A percentile compares a stretch with the other conserved stretches of the same genome.
phyloP scores from a whole-genome alignment of 1,140 invertebrate genomes.

The Laupala kohalensis region DNA sequence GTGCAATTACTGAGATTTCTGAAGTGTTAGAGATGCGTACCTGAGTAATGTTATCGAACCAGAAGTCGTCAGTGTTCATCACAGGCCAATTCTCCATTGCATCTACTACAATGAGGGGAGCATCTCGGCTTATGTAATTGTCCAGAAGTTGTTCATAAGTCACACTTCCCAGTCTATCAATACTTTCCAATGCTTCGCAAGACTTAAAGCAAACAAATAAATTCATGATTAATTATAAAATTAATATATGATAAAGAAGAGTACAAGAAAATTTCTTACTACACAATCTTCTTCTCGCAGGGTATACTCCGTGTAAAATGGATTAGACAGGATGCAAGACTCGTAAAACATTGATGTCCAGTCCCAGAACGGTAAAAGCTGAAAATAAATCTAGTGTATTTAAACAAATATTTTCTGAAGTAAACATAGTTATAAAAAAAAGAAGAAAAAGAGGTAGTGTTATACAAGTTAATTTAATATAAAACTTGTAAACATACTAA shows the following conservation, averaged over 20 bases:
- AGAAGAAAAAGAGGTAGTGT: too few species aligned
- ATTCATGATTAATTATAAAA: conserved; percentile 10
- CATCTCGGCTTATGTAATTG: conserved; percentile 49
- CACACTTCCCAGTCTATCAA: conserved; percentile 47
- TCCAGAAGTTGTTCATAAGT: conserved; percentile 48
- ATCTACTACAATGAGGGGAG: conserved; percentile 58
- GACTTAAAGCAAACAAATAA: conserved; percentile 33
- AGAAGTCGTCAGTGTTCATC: conserved; percentile 46
- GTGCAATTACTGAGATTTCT: too few species aligned
- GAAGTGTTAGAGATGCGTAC: conserved; percentile 26
- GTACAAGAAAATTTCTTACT: conserved; percentile 25
- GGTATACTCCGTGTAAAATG: conserved; percentile 38
- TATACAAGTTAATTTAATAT: background rate
- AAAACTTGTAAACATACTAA: background rate
- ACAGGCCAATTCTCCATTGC: conserved; percentile 53
- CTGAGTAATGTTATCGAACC: conserved; percentile 51
- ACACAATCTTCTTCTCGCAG: conserved; percentile 40
- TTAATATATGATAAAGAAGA: background rate
- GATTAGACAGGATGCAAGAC: conserved; percentile 54
- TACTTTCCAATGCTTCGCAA: conserved; percentile 43
- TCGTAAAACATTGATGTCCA: conserved; percentile 66
- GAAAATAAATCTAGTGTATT: background rate
- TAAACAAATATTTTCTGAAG: background rate
- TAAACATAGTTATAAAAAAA: background rate
- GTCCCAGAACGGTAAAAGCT: conserved; percentile 59